Conservation (phyloP, 2,113 vertebrate species). For the Pteropus alecto region DNA sequence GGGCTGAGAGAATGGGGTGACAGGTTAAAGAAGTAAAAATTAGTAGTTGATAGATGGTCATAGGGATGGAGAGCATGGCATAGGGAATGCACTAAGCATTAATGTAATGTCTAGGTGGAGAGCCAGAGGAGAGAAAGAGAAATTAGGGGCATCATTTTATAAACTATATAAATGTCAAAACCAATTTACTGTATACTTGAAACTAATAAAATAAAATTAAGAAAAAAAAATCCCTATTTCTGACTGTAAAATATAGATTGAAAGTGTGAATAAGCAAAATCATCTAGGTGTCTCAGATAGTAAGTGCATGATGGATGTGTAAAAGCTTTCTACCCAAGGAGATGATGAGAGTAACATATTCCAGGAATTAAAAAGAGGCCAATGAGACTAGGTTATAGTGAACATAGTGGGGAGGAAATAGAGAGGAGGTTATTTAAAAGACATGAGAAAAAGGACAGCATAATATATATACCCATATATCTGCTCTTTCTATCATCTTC, state of each 20-base stretch:
- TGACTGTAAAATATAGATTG: background rate
- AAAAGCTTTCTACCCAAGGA: background rate
- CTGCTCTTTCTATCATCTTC: background rate
- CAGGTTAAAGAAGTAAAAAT: too few species aligned
- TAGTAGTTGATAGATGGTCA: too few species aligned
- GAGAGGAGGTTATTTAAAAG: background rate
- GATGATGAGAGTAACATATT: background rate
- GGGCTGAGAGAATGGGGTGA: too few species aligned
- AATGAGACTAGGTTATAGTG: background rate
- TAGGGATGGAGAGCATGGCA: too few species aligned
- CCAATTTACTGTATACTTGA: too few species aligned
- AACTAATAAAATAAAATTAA: too few species aligned
- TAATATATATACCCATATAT: background rate
- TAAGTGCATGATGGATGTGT: too few species aligned
- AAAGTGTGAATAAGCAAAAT: background rate
- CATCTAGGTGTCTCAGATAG: background rate
- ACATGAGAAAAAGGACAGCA: background rate
- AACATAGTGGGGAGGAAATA: background rate
- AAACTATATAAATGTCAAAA: too few species aligned
- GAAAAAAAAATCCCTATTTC: background rate
- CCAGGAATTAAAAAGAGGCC: background rate
- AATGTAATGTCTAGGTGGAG: too few species aligned
- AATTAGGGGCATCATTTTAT: too few species aligned
- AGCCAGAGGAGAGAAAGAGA: too few species aligned
- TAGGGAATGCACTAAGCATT: too few species aligned